phyloP scores from a whole-genome alignment of 2,113 vertebrate genomes.

The Calonectris borealis region DNA sequence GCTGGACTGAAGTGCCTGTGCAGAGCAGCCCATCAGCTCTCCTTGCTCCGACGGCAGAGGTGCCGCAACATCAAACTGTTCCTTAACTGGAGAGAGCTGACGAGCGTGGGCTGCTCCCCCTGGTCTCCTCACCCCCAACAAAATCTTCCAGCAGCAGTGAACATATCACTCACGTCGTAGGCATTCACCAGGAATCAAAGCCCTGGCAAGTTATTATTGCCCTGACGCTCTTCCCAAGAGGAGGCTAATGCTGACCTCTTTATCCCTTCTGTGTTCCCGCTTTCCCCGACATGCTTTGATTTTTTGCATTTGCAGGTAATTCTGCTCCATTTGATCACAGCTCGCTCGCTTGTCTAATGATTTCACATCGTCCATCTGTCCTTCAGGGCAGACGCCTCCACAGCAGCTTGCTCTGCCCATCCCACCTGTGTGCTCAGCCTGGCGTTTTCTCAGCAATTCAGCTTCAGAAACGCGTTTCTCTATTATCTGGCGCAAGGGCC shows the following conservation, averaged over 20 bases:
- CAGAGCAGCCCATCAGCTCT: not conserved
- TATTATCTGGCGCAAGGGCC: not conserved
- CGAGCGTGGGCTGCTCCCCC: not conserved
- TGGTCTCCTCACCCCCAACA: not conserved
- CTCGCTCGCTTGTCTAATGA: conserved; percentile 18
- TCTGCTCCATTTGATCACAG: conserved; percentile 34
- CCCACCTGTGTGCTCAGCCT: fast-evolving
- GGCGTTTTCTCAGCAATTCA: not conserved
- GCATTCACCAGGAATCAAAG: conserved; percentile 59
- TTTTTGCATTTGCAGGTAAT: conserved; percentile 55
- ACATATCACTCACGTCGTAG: not conserved
- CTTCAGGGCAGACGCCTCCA: not conserved
- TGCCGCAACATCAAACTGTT: not conserved
- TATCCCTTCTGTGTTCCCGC: conserved; percentile 42
- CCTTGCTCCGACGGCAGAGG: fast-evolving
- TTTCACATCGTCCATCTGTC: not conserved
- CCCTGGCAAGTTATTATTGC: conserved; percentile 49
- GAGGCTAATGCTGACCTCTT: conserved; percentile 50
- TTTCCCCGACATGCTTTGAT: conserved; percentile 8
- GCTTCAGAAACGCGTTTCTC: not conserved
- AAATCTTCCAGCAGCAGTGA: not conserved
- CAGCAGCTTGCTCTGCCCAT: fast-evolving
- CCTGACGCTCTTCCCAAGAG: conserved; percentile 51
- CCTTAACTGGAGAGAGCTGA: not conserved
- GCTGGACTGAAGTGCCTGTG: not conserved